Evolutionary conservation across 2,113 vertebrate species (phyloP), one percentile per base, ranked within the genome.

Genomic region (Rattus norvegicus): DNA sequence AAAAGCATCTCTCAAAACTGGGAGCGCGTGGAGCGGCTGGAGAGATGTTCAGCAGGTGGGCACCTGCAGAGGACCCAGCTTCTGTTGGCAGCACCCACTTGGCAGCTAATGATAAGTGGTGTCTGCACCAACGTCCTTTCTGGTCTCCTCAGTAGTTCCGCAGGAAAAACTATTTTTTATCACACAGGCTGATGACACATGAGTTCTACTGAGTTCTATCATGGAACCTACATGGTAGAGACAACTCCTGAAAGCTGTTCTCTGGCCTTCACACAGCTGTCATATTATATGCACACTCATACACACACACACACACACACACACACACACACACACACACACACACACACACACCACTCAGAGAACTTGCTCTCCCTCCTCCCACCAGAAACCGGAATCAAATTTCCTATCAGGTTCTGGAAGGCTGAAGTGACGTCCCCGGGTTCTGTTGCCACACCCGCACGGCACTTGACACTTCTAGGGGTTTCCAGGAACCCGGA

Each of bases 331-430:
- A 69, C 59, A 69, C 93, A 26, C 65, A 39, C 47, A 80, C 72
- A 80, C 76, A 43, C 8, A 59, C 92, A 85, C 77, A 61, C 54
- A 67, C 69, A 63, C 89, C 73, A 70, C 87, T 24, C 47, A 47
- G 2, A 63, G 3, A 54, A 76, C 88, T 94, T 72, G 76, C 80
- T 73, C 63, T 39, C 80, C 91, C 91, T 97, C 91, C 94, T 69
- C 85, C 92, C 54, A 94, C 96, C 94, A 97, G 96, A 97, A 97
- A 95, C 96, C 93, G 96, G 97, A 97, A 96, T 97, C 97, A 97
- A 95, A 97, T 97, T 98, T 98, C 97, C 98, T 97, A 92, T 93
- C 88, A 92, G 92, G 97, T 97, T 97, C 98, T 95, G 54, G 75
- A 90, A 26, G 93, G 77, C 93, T 96, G 97, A 97, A 97, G 97